phyloP scores from a whole-genome alignment of 2,797 vertebrate species.

The Sebastes nivosus region DNA sequence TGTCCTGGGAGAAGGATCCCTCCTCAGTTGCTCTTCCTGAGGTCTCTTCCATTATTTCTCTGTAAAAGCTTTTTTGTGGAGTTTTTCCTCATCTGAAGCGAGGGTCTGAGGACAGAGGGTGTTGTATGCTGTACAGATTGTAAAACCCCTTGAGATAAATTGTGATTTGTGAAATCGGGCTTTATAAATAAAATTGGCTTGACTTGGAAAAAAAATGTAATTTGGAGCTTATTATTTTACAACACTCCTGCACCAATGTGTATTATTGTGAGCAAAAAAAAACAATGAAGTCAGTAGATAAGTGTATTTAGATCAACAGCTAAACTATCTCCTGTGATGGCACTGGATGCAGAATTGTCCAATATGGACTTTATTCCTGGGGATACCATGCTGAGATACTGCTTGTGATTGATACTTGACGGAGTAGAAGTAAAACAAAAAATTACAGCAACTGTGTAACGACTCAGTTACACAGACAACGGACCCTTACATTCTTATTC shows the following conservation, averaged over 20 bases:
- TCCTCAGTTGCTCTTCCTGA: background rate
- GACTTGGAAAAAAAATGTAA: background rate
- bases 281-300: background rate
- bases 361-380: background rate
- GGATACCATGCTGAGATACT: background rate
- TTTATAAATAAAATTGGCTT: background rate
- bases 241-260: background rate
- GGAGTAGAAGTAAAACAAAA: background rate
- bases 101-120: too few species aligned
- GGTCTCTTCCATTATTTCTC: background rate
- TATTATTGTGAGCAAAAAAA: background rate
- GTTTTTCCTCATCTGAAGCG: background rate
- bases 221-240: background rate
- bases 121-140: background rate
- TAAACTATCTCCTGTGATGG: background rate
- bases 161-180: background rate
- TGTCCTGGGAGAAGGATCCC: background rate
- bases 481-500: background rate
- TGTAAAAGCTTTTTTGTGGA: background rate
- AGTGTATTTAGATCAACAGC: background rate
- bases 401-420: background rate
- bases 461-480: background rate
- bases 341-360: background rate
- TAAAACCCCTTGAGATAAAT: background rate
- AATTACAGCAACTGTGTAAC: background rate